Conservation (phyloP, 1,140 invertebrate genomes). For the Brachionus koreanus region DNA sequence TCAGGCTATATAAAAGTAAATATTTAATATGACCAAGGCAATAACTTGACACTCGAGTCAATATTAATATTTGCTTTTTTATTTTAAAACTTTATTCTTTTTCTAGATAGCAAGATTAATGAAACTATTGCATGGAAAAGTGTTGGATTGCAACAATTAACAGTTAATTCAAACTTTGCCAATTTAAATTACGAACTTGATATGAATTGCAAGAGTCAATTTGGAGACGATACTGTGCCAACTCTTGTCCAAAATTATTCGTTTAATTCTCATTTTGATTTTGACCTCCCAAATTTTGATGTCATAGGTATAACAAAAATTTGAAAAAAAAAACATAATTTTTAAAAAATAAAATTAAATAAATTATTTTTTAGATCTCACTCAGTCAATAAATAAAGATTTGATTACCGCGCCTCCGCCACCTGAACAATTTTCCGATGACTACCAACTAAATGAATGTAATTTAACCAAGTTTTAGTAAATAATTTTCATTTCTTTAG, state of each 20-base stretch:
- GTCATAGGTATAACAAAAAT: constrained; percentile 15
- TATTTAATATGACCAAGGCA: constrained; percentile 11
- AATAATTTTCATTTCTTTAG: background rate
- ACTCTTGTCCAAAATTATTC: background rate
- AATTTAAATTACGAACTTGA: constrained; percentile 1
- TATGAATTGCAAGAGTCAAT: background rate
- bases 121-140: constrained; percentile 8
- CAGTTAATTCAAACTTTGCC: background rate
- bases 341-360: background rate
- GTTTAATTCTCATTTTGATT: background rate
- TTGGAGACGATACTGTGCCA: background rate
- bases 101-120: background rate
- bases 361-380: constrained; percentile 23
- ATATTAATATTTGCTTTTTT: constrained; percentile 2
- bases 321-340: background rate
- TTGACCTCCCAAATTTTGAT: constrained; percentile 1
- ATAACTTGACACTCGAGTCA: background rate
- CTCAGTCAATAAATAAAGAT: background rate
- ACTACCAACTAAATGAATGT: constrained; percentile 25
- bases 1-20: background rate
- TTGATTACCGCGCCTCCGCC: constrained; percentile 9
- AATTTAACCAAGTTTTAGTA: constrained; percentile 17
- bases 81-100: background rate
- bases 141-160: constrained; percentile 1
- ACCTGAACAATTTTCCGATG: constrained; percentile 38